A percentile compares a stretch with the other conserved stretches of the same genome.
phyloP scores from a whole-genome alignment of 2,113 vertebrate species.

The Albula goreensis region DNA sequence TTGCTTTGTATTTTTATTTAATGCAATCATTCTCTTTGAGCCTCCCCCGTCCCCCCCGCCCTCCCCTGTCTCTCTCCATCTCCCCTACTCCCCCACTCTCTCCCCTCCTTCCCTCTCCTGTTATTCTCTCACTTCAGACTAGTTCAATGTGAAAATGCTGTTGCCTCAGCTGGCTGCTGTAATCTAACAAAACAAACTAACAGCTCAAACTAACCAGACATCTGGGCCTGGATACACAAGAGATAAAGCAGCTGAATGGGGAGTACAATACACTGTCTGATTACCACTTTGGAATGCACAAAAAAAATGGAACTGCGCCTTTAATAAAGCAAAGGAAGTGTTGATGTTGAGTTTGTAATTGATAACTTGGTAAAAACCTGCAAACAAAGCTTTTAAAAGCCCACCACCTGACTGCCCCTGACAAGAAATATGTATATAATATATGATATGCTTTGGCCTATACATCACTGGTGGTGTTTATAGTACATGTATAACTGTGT shows the following conservation, averaged over 20 bases:
- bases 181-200: neutral
- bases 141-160: neutral
- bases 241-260: neutral
- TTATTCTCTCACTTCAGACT: neutral
- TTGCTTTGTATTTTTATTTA: neutral
- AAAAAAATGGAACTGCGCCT: no score
- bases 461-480: no score
- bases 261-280: neutral
- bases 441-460: no score
- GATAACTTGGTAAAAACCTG: no score
- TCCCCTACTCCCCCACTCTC: no score
- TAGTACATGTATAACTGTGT: no score
- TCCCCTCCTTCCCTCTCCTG: neutral
- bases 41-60: neutral
- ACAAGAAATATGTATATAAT: no score
- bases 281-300: neutral
- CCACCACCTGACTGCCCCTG: no score
- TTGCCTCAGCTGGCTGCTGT: neutral
- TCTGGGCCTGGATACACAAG: neutral
- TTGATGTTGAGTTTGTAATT: no score
- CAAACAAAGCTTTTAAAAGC: no score
- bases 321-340: no score
- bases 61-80: neutral
- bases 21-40: neutral
- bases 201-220: neutral